Conservation (phyloP, 2,888 invertebrate species). For the Temnothorax unifasciatus region DNA sequence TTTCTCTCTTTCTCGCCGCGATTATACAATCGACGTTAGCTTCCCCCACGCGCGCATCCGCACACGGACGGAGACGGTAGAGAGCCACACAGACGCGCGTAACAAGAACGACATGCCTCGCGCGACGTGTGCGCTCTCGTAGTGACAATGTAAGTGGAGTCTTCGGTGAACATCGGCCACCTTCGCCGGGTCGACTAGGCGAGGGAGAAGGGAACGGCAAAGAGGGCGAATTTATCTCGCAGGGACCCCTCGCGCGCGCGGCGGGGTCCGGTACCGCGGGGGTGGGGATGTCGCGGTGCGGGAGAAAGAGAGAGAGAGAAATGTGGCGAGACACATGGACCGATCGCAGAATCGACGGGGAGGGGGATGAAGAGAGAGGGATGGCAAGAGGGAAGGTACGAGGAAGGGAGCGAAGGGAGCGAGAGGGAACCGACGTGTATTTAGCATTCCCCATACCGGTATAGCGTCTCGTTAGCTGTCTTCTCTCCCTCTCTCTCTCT, state of each 20-base stretch:
- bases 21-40: slow-evolving; percentile 79
- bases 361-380: slow-evolving; percentile 34
- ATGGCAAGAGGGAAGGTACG: slow-evolving; percentile 51
- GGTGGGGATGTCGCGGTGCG: slow-evolving; percentile 58
- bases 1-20: slow-evolving; percentile 65
- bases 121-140: slow-evolving; percentile 71
- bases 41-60: slow-evolving; percentile 46
- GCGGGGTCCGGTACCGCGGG: slow-evolving; percentile 49
- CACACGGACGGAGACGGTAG: slow-evolving; percentile 24
- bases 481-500: slow-evolving; percentile 72
- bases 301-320: slow-evolving; percentile 50
- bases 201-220: slow-evolving; percentile 23
- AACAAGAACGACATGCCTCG: slow-evolving; percentile 60
- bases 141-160: slow-evolving; percentile 78
- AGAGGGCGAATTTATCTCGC: slow-evolving; percentile 66
- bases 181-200: slow-evolving; percentile 51
- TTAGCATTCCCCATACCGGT: slow-evolving; percentile 85
- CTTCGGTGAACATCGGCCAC: slow-evolving; percentile 74
- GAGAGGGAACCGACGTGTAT: slow-evolving; percentile 77
- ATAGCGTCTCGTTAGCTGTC: slow-evolving; percentile 83
- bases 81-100: slow-evolving; percentile 38
- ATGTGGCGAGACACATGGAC: slow-evolving; percentile 51
- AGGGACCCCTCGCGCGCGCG: slow-evolving; percentile 51
- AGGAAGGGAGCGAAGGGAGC: slow-evolving; percentile 63
- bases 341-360: slow-evolving; percentile 55